Evolutionary conservation across 2,113 vertebrate genomes (phyloP).

Genomic region (Vombatus ursinus): DNA sequence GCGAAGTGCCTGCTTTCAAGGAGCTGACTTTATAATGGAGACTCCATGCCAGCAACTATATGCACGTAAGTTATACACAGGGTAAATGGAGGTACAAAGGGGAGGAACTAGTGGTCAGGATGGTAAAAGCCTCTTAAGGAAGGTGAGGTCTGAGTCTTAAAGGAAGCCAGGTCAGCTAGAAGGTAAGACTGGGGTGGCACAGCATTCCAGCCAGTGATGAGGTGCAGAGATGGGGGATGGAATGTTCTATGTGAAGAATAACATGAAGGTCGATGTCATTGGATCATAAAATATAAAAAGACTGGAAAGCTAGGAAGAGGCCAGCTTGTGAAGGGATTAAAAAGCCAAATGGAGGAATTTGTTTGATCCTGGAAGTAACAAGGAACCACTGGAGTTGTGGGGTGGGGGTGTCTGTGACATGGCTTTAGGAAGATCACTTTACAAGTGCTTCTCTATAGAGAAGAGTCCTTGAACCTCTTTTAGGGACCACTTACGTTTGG

Average conservation of each 20-base stretch:
- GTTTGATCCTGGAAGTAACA: background rate
- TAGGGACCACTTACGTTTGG: slow-evolving; percentile 76
- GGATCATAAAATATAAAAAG: background rate
- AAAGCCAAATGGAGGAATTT: background rate
- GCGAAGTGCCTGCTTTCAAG: background rate
- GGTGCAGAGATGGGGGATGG: background rate
- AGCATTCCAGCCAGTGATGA: background rate
- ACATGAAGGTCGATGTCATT: background rate
- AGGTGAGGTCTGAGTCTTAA: too few species aligned
- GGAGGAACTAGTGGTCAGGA: background rate
- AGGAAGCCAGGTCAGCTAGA: background rate
- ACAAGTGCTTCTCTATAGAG: background rate
- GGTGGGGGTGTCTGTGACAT: too few species aligned
- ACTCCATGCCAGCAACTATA: background rate
- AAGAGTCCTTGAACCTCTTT: rapidly evolving
- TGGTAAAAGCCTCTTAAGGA: background rate
- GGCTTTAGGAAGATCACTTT: background rate
- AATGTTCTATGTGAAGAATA: background rate
- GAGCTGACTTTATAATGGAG: background rate
- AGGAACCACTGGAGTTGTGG: background rate
- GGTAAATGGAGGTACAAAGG: background rate
- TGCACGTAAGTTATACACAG: background rate
- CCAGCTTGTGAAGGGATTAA: background rate
- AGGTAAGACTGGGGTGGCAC: background rate
- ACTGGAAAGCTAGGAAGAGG: background rate